These are phyloP conservation scores for Papilio helenus DNA, from an alignment of 1,140 invertebrate genomes.

Conservation along the genomic window DNA sequence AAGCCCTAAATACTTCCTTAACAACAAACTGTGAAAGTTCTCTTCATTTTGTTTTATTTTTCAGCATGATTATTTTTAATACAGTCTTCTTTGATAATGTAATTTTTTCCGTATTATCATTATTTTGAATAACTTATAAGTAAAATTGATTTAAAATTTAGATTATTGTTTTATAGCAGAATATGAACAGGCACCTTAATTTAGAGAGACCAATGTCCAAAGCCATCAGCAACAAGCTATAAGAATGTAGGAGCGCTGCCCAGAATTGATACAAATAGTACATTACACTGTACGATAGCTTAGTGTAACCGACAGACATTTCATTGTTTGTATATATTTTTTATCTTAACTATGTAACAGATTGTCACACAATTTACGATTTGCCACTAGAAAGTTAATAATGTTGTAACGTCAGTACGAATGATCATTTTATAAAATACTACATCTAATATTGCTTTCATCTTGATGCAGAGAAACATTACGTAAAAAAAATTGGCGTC, in stretches of 20 bases:
- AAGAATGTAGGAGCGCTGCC: too few species aligned
- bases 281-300: not conserved
- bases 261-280: too few species aligned
- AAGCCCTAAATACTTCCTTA: not conserved
- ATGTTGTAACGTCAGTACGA: not conserved
- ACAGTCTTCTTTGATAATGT: not conserved
- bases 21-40: not conserved
- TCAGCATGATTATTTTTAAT: not conserved
- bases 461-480: not conserved
- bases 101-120: not conserved
- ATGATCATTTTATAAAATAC: constrained; percentile 5
- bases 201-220: too few species aligned
- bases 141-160: too few species aligned
- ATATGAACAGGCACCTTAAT: too few species aligned
- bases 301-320: not conserved
- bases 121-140: too few species aligned
- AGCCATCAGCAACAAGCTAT: too few species aligned
- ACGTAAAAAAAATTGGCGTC: constrained; percentile 11
- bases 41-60: not conserved
- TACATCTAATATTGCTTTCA: constrained; percentile 22
- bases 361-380: constrained; percentile 10
- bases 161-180: too few species aligned
- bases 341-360: not conserved
- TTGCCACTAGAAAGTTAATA: constrained; percentile 6
- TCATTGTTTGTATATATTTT: not conserved